A percentile compares a stretch with the other conserved stretches of the same genome.
Evolutionary conservation across 2,113 vertebrate genomes (phyloP).

Genomic region (Poicephalus gulielmi): DNA sequence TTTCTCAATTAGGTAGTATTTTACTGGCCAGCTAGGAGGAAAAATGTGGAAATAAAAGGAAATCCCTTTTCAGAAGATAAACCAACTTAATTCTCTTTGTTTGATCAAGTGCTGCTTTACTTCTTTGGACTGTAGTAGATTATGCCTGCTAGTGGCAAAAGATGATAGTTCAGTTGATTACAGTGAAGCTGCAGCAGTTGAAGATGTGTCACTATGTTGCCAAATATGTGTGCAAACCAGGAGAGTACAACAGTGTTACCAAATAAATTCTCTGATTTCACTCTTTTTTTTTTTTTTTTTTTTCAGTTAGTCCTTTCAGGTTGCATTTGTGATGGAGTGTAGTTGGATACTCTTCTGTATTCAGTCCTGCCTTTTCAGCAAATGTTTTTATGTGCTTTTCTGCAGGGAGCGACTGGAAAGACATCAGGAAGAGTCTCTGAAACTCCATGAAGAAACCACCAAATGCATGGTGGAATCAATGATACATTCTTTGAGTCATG

Average conservation of each 20-base stretch:
- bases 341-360: not conserved
- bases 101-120: not conserved
- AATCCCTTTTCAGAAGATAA: not conserved
- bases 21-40: not conserved
- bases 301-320: not conserved
- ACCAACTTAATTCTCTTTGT: not conserved
- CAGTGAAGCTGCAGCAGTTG: not conserved
- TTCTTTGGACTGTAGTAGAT: not conserved
- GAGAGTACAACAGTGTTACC: not conserved
- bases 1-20: not conserved
- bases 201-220: not conserved
- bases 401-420: constrained; percentile 35
- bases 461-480: constrained; percentile 39
- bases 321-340: not conserved
- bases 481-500: not conserved
- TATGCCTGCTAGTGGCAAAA: not conserved
- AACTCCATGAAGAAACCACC: constrained; percentile 25
- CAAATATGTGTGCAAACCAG: not conserved
- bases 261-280: not conserved
- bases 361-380: not conserved
- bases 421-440: constrained; percentile 8
- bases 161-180: rapidly evolving
- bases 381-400: not conserved
- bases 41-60: not conserved
- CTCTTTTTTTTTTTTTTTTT: not conserved